These are phyloP conservation scores for Harpalus rufipes DNA, from an alignment of 2,888 invertebrate species.

Conservation along the genomic window DNA sequence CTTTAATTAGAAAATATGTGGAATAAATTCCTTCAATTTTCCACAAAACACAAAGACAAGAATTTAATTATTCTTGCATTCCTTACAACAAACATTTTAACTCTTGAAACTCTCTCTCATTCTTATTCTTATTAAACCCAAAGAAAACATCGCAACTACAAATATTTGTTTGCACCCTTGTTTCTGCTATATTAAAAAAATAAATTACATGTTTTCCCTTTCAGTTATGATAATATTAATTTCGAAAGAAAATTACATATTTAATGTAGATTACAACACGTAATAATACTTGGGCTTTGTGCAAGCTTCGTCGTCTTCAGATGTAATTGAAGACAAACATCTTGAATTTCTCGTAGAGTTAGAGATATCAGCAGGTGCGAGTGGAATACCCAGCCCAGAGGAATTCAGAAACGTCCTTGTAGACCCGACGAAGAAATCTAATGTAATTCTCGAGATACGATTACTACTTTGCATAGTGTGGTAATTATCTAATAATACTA, in stretches of 20 bases:
- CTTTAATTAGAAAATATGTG: too few relatives aligned
- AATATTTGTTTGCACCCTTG: background rate
- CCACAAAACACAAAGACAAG: too few relatives aligned
- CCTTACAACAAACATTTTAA: too few relatives aligned
- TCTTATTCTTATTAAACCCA: background rate
- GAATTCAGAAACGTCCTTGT: too few relatives aligned
- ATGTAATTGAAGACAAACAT: conserved; percentile 35
- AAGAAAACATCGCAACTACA: background rate
- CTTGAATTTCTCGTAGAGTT: background rate
- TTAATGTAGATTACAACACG: background rate
- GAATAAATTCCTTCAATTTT: too few relatives aligned
- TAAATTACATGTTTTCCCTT: conserved; percentile 12
- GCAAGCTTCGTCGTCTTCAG: background rate
- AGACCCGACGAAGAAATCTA: too few relatives aligned
- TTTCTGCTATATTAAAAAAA: conserved; percentile 14
- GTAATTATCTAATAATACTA: too few relatives aligned
- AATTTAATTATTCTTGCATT: too few relatives aligned
- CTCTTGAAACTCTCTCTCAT: background rate
- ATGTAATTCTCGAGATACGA: too few relatives aligned
- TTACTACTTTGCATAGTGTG: too few relatives aligned
- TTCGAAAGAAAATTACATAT: conserved; percentile 4
- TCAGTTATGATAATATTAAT: conserved; percentile 28
- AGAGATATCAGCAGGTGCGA: background rate
- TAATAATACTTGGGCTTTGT: conserved; percentile 13
- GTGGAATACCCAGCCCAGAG: too few relatives aligned